phyloP scores from a whole-genome alignment of 1,140 invertebrate genomes.

The Nasonia vitripennis region DNA sequence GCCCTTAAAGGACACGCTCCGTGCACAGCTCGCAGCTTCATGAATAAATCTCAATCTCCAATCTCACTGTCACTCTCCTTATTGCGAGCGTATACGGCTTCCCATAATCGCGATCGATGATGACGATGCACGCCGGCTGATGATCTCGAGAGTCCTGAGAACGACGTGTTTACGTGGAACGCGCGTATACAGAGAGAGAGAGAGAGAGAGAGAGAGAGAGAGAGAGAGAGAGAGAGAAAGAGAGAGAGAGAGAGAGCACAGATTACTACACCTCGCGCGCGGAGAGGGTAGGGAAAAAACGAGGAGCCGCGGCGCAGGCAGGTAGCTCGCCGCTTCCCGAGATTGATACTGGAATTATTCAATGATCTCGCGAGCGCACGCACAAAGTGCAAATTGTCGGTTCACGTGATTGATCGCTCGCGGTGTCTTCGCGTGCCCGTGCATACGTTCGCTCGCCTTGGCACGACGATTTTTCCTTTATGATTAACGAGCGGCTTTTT shows the following conservation, averaged over 20 bases:
- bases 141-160: constrained; percentile 19
- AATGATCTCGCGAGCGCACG: constrained; percentile 8
- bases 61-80: constrained; percentile 39
- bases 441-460: constrained; percentile 14
- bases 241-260: background rate
- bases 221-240: too few species aligned
- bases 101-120: constrained; percentile 41
- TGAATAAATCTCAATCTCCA: constrained; percentile 51
- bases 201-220: background rate
- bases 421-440: background rate
- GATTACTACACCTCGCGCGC: background rate
- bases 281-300: background rate
- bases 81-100: background rate
- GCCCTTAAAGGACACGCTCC: constrained; percentile 33
- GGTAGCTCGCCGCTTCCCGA: background rate
- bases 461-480: constrained; percentile 29
- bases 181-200: background rate
- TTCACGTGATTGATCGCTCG: constrained; percentile 46
- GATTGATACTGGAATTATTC: constrained; percentile 52
- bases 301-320: background rate
- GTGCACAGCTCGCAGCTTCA: constrained; percentile 5
- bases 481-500: constrained; percentile 42
- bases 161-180: background rate
- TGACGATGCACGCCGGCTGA: constrained; percentile 25
- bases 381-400: constrained; percentile 48